These are phyloP conservation scores for Netelia virgata DNA, from an alignment of 2,888 invertebrate genomes.

Conservation along the genomic window DNA sequence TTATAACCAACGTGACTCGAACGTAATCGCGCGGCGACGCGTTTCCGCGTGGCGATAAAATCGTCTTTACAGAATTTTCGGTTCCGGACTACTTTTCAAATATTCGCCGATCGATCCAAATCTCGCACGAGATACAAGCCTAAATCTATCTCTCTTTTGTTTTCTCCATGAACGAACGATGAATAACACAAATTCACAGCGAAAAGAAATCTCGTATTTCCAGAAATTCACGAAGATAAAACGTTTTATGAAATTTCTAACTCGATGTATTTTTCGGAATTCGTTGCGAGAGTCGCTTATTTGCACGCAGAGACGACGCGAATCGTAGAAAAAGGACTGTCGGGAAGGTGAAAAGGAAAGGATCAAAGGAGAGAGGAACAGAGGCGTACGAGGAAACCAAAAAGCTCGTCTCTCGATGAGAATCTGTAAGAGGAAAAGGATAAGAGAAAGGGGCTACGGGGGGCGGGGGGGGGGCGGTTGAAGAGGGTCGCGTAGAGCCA, in stretches of 20 bases:
- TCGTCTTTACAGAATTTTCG: neutral
- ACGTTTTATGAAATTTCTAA: too few relatives aligned
- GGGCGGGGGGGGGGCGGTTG: conserved; percentile 34
- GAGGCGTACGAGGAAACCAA: conserved; percentile 41
- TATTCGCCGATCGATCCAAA: too few relatives aligned
- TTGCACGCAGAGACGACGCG: neutral
- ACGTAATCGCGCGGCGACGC: neutral
- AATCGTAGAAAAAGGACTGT: conserved; percentile 35
- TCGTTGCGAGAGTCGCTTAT: too few relatives aligned
- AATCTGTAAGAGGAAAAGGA: conserved; percentile 37
- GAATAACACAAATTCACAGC: too few relatives aligned
- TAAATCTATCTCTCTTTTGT: too few relatives aligned
- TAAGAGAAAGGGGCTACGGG: conserved; percentile 29
- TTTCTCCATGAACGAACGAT: too few relatives aligned
- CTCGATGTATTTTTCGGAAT: too few relatives aligned
- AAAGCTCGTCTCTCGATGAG: conserved; percentile 36
- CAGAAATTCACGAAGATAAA: too few relatives aligned
- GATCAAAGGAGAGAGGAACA: conserved; percentile 21
- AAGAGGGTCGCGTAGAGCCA: conserved; percentile 49
- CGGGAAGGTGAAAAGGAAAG: neutral
- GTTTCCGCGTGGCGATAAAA: neutral
- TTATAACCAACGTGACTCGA: neutral
- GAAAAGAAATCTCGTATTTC: too few relatives aligned
- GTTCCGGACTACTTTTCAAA: neutral
- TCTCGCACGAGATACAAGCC: too few relatives aligned